A percentile compares a stretch with the other conserved stretches of the same genome.
Conservation (phyloP, 2,113 vertebrate species). For the Nettapus auritus region DNA sequence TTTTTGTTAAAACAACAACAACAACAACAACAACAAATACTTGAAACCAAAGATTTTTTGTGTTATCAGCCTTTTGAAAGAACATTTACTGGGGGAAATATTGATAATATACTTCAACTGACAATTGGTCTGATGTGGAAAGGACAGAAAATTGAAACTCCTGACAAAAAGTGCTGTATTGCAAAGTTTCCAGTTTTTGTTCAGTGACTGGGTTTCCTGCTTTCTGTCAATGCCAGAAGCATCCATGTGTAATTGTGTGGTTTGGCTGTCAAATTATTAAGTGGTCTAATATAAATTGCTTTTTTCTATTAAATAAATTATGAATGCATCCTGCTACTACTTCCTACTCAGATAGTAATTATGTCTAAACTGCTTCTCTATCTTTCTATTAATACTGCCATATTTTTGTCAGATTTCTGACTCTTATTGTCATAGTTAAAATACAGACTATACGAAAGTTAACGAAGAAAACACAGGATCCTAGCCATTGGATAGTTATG, state of each 20-base stretch:
- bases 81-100: not conserved
- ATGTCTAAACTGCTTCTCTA: not conserved
- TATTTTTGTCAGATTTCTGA: not conserved
- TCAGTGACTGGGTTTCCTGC: not conserved
- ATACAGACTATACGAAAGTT: not conserved
- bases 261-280: not conserved
- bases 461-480: not conserved
- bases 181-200: not conserved
- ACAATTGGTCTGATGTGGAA: not conserved
- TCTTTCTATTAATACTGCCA: not conserved
- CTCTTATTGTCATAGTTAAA: not conserved
- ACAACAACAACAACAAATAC: not conserved
- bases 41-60: not conserved
- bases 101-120: not conserved
- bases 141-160: not conserved
- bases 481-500: not conserved
- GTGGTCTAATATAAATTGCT: not conserved
- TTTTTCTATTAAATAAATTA: not conserved
- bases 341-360: not conserved
- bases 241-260: not conserved
- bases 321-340: not conserved
- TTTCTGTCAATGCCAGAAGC: not conserved
- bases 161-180: not conserved
- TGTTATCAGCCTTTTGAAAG: not conserved
- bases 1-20: not conserved